Evolutionary conservation across 2,888 invertebrate species (phyloP).

Genomic region (Luffia ferchaultella): DNA sequence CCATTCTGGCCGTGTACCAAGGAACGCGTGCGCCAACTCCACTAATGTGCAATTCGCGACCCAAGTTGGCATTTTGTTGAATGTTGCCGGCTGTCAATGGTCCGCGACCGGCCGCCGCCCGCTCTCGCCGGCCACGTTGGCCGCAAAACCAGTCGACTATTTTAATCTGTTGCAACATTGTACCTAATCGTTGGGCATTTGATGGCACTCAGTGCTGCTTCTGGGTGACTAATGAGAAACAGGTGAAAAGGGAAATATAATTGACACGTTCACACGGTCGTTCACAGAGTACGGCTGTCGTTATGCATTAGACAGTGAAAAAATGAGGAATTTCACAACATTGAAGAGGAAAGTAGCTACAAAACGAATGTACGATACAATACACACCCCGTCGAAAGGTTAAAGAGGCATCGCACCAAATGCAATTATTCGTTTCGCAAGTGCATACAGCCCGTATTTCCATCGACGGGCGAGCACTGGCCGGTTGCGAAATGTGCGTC

Average conservation of each 20-base stretch:
- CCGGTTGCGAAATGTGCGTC: conserved; percentile 41
- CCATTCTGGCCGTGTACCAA: conserved; percentile 63
- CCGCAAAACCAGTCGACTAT: background rate
- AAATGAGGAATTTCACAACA: too few species aligned
- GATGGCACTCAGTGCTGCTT: background rate
- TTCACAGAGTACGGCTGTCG: too few species aligned
- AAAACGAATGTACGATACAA: background rate
- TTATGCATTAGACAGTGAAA: too few species aligned
- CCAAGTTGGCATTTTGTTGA: conserved; percentile 55
- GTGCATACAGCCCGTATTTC: conserved; percentile 29
- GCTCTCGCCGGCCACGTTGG: background rate
- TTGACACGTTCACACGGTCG: background rate
- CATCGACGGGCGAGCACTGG: conserved; percentile 27
- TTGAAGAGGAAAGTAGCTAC: too few species aligned
- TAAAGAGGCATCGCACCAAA: conserved; percentile 5
- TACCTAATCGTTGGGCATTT: background rate
- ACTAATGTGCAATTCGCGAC: conserved; percentile 56
- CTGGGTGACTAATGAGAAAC: background rate
- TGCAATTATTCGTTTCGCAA: conserved; percentile 26
- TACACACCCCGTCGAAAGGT: background rate
- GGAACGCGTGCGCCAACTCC: conserved; percentile 53
- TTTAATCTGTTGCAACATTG: background rate
- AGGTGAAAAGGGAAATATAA: background rate
- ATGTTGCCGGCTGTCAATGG: conserved; percentile 22
- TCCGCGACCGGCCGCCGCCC: conserved; percentile 22